Percentiles rank a stretch among this genome's conserved stretches.
Conservation (phyloP, 1,140 invertebrate species). For the Orchestia grillus region DNA sequence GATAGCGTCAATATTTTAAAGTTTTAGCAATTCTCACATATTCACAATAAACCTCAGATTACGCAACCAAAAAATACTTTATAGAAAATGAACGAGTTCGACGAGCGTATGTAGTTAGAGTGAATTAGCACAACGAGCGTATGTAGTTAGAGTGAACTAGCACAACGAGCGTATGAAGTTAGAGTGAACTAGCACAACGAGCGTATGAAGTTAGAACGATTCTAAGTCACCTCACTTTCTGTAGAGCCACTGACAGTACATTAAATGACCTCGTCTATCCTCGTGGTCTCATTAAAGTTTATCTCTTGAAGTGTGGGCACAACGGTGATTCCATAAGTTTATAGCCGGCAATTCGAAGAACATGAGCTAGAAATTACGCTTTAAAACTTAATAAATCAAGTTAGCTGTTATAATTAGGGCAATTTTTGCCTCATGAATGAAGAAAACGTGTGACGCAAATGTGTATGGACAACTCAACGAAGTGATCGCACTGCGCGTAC, state of each 20-base stretch:
- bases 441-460: neutral
- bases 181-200: neutral
- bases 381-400: neutral
- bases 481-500: neutral
- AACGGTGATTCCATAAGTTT: neutral
- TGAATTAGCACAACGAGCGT: neutral
- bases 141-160: neutral
- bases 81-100: neutral
- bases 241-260: neutral
- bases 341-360: neutral
- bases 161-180: neutral
- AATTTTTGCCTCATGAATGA: neutral
- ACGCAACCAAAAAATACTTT: neutral
- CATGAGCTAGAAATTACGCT: neutral
- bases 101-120: neutral
- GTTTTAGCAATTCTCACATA: neutral
- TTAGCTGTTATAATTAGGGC: neutral
- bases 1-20: neutral
- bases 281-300: neutral
- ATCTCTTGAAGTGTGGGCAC: neutral
- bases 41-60: neutral
- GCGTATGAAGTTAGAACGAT: neutral
- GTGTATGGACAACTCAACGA: neutral
- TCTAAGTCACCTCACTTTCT: neutral
- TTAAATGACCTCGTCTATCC: neutral